Base-by-base conservation (phyloP, 2,888 invertebrate species). In the Oscheius myriophilus region DNA sequence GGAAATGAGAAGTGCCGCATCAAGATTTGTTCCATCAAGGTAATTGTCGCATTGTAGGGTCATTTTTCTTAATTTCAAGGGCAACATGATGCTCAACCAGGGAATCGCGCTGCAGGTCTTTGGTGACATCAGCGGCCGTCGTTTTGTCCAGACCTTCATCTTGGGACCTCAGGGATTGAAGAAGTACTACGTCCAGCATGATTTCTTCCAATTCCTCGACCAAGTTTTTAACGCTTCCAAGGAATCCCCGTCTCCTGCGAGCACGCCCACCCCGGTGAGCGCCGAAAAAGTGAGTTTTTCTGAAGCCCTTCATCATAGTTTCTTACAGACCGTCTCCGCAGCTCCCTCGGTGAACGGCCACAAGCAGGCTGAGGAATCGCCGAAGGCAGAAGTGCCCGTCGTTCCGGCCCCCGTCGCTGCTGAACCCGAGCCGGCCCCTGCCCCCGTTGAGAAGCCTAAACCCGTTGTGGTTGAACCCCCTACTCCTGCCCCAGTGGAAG, bases 111-210 rank as follows among this genome's bases (percentile, higher is more conserved):
- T 77, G 25, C 69, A 73, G 52, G 75, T 72, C 23, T 54, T 73
- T 25, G 77, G 75, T 45, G 64, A 71, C 16, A 55, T 72, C 23
- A 70, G 70, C 43, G 69, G 61, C 1, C 75, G 73, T 16, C 76
- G 73, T 16, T 81, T 81, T 55, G 46, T 65, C 39, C 78, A 81
- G 54, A 72, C 72, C 0, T 77, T 81, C 57, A 63, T 81, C 16
- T 71, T 81, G 43, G 76, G 72, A 23, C 73, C 78, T 23, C 78
- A 78, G 58, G 72, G 73, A 39, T 62, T 71, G 39, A 81, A 79
- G 65, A 76, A 76, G 54, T 77, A 76, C 46, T 81, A 76, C 67
- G 75, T 81, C 16, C 76, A 81, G 57, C 66, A 67, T 33, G 73
- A 78, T 58, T 18, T 69, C 12, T 76, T 79, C 63, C 73, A 75